Conservation (phyloP, 2,888 invertebrate species). For the Rotaria magnacalcarata region DNA sequence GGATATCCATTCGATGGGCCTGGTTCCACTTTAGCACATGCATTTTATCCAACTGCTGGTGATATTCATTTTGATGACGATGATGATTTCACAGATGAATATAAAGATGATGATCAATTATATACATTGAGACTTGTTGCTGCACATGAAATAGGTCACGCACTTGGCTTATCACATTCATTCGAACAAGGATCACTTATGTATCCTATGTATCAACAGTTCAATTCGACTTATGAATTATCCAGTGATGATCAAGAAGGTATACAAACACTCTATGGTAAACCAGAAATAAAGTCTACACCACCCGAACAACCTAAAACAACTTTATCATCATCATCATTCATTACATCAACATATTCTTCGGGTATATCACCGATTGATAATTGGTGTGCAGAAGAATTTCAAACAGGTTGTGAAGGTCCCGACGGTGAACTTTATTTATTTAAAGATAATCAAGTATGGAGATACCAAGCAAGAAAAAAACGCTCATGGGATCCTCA, state of each 20-base stretch:
- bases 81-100: constrained; percentile 39
- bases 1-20: constrained; percentile 45
- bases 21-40: constrained; percentile 40
- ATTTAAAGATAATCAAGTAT: constrained; percentile 28
- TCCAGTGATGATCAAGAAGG: not conserved
- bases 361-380: not conserved
- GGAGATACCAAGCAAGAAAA: not conserved
- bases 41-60: constrained; percentile 43
- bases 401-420: not conserved
- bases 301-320: not conserved
- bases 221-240: not conserved
- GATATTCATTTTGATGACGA: constrained; percentile 45
- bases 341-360: too few species aligned
- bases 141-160: constrained; percentile 37
- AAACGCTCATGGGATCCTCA: not conserved
- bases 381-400: not conserved
- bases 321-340: not conserved
- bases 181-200: not conserved
- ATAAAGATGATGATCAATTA: not conserved
- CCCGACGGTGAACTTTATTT: constrained; percentile 20
- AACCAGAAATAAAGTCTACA: not conserved
- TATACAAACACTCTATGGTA: not conserved
- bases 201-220: constrained; percentile 23
- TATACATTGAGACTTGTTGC: constrained; percentile 11
- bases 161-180: constrained; percentile 3